Conservation (phyloP, 2,888 invertebrate genomes). For the Orthosia cruda region DNA sequence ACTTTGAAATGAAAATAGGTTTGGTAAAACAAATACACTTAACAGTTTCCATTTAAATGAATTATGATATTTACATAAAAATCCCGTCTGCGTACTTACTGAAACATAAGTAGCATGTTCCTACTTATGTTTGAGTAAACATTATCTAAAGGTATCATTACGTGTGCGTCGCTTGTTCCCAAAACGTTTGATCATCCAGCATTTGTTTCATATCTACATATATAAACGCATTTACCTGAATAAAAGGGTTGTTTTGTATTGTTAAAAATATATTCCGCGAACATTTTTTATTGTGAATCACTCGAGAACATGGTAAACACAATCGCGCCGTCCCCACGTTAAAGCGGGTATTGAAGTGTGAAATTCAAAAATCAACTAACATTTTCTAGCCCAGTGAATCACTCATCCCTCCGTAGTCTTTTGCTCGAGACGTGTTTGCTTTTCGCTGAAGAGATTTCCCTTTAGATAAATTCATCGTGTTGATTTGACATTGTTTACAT, state of each 20-base stretch:
- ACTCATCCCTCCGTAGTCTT: slow-evolving; percentile 86
- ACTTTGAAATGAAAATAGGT: slow-evolving; percentile 4
- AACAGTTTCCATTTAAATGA: slow-evolving; percentile 27
- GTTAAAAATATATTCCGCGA: slow-evolving; percentile 57
- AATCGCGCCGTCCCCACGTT: slow-evolving; percentile 78
- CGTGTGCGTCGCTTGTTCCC: slow-evolving; percentile 31
- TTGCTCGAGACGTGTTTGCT: slow-evolving; percentile 86
- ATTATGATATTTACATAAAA: slow-evolving; percentile 42
- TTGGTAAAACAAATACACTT: slow-evolving; percentile 3
- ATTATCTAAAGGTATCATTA: slow-evolving; percentile 52
- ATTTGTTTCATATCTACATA: slow-evolving; percentile 54
- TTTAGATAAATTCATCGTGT: slow-evolving; percentile 87
- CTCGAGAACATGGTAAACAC: slow-evolving; percentile 76
- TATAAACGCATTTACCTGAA: slow-evolving; percentile 58
- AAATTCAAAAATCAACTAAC: slow-evolving; percentile 92
- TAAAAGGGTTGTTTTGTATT: slow-evolving; percentile 58
- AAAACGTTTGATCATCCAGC: slow-evolving; percentile 58
- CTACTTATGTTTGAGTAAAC: slow-evolving; percentile 52
- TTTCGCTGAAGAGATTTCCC: slow-evolving; percentile 86
- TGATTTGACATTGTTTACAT: slow-evolving; percentile 88
- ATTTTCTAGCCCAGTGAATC: slow-evolving; percentile 89
- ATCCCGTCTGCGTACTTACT: slow-evolving; percentile 33
- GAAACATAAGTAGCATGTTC: slow-evolving; percentile 24
- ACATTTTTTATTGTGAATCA: slow-evolving; percentile 67
- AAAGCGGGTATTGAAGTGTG: slow-evolving; percentile 85